phyloP scores from a whole-genome alignment of 2,888 invertebrate genomes.

The Apomyelois bistriatella region DNA sequence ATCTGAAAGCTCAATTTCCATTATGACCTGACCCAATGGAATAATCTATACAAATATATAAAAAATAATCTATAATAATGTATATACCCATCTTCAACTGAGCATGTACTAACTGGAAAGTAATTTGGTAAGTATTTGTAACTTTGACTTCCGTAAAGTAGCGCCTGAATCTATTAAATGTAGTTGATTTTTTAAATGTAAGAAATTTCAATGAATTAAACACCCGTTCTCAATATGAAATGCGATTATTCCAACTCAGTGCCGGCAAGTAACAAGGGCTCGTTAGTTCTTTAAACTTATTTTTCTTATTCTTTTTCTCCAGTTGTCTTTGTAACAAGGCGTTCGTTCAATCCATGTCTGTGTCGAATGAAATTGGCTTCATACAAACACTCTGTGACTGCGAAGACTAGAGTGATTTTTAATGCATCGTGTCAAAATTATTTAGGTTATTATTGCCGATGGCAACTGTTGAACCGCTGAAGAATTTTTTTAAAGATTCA shows the following conservation, averaged over 20 bases:
- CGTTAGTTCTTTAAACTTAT: conserved; percentile 19
- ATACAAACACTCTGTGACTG: not conserved
- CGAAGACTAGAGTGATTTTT: not conserved
- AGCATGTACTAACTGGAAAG: too few species aligned
- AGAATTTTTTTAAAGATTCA: too few species aligned
- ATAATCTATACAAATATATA: too few species aligned
- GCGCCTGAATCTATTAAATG: too few species aligned
- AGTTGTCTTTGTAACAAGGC: conserved; percentile 4
- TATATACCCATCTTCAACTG: too few species aligned
- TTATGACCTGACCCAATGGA: too few species aligned
- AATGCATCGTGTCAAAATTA: not conserved
- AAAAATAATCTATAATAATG: too few species aligned
- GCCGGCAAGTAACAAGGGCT: conserved; percentile 21
- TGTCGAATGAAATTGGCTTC: conserved; percentile 4
- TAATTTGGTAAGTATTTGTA: too few species aligned
- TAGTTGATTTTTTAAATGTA: not conserved
- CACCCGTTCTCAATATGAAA: conserved; percentile 14
- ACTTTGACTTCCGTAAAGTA: too few species aligned
- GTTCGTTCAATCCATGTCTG: not conserved
- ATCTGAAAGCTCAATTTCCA: too few species aligned
- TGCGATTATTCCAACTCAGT: conserved; percentile 8
- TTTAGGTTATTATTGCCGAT: too few species aligned
- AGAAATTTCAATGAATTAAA: not conserved
- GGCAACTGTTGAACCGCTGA: too few species aligned
- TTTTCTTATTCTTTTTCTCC: conserved; percentile 1